Evolutionary conservation across 1,140 invertebrate genomes (phyloP).

Genomic region (Diploscapter pachys): DNA sequence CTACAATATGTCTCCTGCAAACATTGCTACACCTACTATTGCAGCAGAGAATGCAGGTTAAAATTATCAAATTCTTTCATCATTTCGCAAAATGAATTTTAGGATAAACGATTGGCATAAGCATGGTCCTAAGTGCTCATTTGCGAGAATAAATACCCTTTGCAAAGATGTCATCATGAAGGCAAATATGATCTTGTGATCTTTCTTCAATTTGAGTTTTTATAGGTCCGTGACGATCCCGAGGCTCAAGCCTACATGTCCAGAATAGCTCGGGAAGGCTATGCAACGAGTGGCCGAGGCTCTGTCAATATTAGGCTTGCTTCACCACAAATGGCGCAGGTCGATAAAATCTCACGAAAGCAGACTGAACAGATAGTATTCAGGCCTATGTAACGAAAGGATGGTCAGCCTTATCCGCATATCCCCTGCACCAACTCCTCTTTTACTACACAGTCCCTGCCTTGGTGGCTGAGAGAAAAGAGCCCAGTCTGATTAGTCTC

Average conservation of each 20-base stretch:
- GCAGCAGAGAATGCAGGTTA: conserved; percentile 44
- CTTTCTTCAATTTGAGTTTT: too few relatives aligned
- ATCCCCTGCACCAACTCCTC: conserved; percentile 47
- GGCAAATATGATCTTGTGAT: too few relatives aligned
- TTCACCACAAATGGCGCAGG: conserved; percentile 39
- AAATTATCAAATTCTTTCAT: conserved; percentile 66
- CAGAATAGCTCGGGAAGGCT: conserved; percentile 74
- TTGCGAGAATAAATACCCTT: conserved; percentile 74
- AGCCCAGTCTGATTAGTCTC: conserved; percentile 78
- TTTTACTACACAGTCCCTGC: conserved; percentile 55
- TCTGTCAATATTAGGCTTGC: conserved; percentile 74
- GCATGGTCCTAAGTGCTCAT: conserved; percentile 69
- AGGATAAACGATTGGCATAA: conserved; percentile 30
- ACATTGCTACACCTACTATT: conserved; percentile 79
- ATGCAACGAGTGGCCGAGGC: conserved; percentile 77
- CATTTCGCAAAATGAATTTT: neutral
- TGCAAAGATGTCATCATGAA: conserved; percentile 81
- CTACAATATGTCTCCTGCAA: conserved; percentile 79
- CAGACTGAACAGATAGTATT: conserved; percentile 62
- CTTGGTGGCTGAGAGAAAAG: conserved; percentile 53
- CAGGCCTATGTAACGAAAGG: conserved; percentile 51
- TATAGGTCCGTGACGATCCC: conserved; percentile 70
- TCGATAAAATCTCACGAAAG: conserved; percentile 75
- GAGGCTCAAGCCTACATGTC: conserved; percentile 76
- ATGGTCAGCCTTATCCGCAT: conserved; percentile 41